Conservation (phyloP, 1,140 invertebrate species). For the Hylyphantes graminicola region DNA sequence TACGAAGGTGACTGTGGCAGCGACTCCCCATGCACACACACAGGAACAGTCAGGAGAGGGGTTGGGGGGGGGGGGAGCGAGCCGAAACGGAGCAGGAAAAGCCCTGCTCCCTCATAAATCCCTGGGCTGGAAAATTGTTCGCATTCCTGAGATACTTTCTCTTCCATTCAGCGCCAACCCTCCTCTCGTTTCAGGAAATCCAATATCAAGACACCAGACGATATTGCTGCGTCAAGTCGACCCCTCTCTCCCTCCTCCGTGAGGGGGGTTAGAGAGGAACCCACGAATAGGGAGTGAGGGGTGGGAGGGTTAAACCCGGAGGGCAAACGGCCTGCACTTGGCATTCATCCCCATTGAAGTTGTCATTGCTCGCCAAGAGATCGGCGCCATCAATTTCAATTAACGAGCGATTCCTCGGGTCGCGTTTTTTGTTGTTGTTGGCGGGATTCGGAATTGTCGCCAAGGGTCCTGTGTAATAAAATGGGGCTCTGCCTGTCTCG, state of each 20-base stretch:
- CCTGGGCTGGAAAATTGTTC: slow-evolving; percentile 61
- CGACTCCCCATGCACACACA: not conserved
- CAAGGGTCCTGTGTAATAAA: slow-evolving; percentile 33
- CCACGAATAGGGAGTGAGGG: slow-evolving; percentile 44
- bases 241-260: not conserved
- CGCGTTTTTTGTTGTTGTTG: slow-evolving; percentile 17
- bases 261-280: slow-evolving; percentile 31
- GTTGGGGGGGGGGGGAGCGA: slow-evolving; percentile 9
- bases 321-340: slow-evolving; percentile 57
- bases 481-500: not conserved
- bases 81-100: slow-evolving; percentile 52
- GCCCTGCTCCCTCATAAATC: slow-evolving; percentile 60
- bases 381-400: slow-evolving; percentile 62
- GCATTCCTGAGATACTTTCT: slow-evolving; percentile 61
- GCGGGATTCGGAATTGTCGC: slow-evolving; percentile 35
- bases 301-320: slow-evolving; percentile 44
- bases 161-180: slow-evolving; percentile 46
- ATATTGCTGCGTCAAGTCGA: slow-evolving; percentile 51
- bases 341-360: slow-evolving; percentile 62
- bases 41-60: slow-evolving; percentile 44
- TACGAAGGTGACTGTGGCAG: slow-evolving; percentile 56
- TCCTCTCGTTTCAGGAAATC: slow-evolving; percentile 53
- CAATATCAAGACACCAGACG: slow-evolving; percentile 60
- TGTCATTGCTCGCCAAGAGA: slow-evolving; percentile 57
- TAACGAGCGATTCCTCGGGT: slow-evolving; percentile 56